Base-by-base conservation (phyloP, 2,888 invertebrate species). In the Muscina levida region DNA sequence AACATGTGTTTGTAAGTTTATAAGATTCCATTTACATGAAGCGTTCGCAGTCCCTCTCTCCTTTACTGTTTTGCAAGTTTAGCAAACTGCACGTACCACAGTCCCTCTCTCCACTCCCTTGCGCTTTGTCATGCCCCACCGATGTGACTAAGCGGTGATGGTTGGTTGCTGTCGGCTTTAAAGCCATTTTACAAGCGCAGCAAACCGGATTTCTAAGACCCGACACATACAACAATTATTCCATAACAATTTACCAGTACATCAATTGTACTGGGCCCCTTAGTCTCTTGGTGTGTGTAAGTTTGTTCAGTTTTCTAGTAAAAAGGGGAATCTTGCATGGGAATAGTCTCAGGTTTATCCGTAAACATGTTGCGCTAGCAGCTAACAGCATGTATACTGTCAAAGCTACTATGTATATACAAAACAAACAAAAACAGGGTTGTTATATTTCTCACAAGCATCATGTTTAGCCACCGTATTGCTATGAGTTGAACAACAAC, bases 121-220 rank as follows among this genome's bases (percentile, higher is more conserved):
- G 31, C 4, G 3, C 31, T 72, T 72, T 72, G 72, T 67, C 72
- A 72, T 72, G 72, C 53, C n/a, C 2, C 5, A 13, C 11, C 17
- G 31, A 31, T 31, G 4, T 31, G 31, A 3, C 31, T 5, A 48
- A 57, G 26, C 48, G 39, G n/a, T 56, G 37, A 57, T 62, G 39
- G 46, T 46, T 62, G 39, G 46, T 46, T 68, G 37, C 68, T 70
- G 70, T 73, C 66, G 53, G 42, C 42, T 42, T 53, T 67, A 39
- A 62, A 13, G 13, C 42, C 42, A 59, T 39, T 68, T 22, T 22
- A 19, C 8, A 51, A 37, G 5, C 17, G 17, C 53, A 59, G 39
- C 68, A 74, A 79, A 79, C 74, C 79, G 39, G 79, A 74, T 74
- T 74, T 71, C 53, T 46, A 56, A 22, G 26, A 57, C 56, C 56